These are phyloP conservation scores for Cylas formicarius DNA, from an alignment of 1,140 invertebrate genomes.

Conservation along the genomic window DNA sequence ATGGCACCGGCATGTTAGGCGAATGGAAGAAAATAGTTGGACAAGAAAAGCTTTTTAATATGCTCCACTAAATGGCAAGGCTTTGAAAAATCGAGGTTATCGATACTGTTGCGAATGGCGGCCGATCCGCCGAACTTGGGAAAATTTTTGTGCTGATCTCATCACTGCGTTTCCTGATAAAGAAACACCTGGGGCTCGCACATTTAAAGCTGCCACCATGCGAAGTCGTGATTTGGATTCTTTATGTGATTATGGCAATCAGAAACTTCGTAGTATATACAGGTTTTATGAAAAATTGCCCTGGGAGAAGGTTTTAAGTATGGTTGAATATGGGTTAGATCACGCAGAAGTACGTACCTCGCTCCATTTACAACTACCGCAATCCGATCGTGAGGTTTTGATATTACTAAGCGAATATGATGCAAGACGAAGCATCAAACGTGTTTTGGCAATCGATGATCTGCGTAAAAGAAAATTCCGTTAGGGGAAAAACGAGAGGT, in stretches of 20 bases:
- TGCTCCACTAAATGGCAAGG: too few relatives aligned
- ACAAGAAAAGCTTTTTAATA: too few relatives aligned
- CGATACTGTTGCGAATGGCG: slow-evolving; percentile 21
- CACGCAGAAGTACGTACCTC: slow-evolving; percentile 10
- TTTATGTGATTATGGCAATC: slow-evolving; percentile 13
- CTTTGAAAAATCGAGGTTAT: slow-evolving; percentile 15
- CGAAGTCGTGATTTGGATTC: slow-evolving; percentile 13
- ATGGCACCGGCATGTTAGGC: too few relatives aligned
- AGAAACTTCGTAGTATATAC: slow-evolving; percentile 13
- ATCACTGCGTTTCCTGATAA: slow-evolving; percentile 21
- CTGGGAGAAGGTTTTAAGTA: slow-evolving; percentile 6
- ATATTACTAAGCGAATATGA: slow-evolving; percentile 16
- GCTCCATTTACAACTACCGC: slow-evolving; percentile 2
- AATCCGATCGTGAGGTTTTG: slow-evolving; percentile 9
- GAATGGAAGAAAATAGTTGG: too few relatives aligned
- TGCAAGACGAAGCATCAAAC: background rate
- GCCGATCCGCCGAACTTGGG: slow-evolving; percentile 19
- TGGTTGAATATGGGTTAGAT: slow-evolving; percentile 11
- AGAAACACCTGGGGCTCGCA: slow-evolving; percentile 18
- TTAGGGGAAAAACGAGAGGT: too few relatives aligned
- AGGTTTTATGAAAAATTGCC: slow-evolving; percentile 12
- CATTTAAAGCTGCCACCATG: slow-evolving; percentile 9
- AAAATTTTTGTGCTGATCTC: slow-evolving; percentile 11
- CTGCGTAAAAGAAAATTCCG: too few relatives aligned
- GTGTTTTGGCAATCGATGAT: too few relatives aligned